phyloP scores from a whole-genome alignment of 92 coral and sea anemone species.

The Porites divaricata region DNA sequence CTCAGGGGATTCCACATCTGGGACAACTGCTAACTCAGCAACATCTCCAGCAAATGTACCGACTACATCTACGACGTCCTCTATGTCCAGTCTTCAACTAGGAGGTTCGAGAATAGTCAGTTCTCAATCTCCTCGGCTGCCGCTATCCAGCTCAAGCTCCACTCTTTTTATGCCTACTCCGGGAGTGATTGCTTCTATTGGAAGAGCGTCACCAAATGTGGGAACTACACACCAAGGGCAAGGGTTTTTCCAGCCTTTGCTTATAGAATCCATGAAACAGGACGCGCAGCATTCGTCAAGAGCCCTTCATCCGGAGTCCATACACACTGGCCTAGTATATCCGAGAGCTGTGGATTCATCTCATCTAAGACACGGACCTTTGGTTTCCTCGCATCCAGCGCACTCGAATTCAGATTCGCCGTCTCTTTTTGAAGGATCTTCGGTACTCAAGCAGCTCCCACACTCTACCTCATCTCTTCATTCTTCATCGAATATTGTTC shows the following conservation, averaged over 20 bases:
- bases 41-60: not conserved
- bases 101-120: conserved; percentile 20
- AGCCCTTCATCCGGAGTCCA: conserved; percentile 21
- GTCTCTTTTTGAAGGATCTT: conserved; percentile 10
- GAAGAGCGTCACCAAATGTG: conserved; percentile 34
- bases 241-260: not conserved
- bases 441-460: not conserved
- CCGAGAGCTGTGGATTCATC: conserved; percentile 35
- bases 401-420: conserved; percentile 10
- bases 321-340: conserved; percentile 8
- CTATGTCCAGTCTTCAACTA: conserved; percentile 17
- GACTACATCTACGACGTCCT: not conserved
- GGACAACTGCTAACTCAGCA: not conserved
- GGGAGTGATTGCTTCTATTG: conserved; percentile 50
- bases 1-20: conserved; percentile 14
- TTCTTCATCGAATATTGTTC: not conserved
- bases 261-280: conserved; percentile 20
- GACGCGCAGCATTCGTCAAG: conserved; percentile 21
- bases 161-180: conserved; percentile 51
- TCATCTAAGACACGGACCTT: not conserved
- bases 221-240: conserved; percentile 18
- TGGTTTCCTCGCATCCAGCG: conserved; percentile 17
- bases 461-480: conserved; percentile 4
- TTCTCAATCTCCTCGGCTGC: conserved; percentile 29
- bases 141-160: conserved; percentile 32